phyloP scores from a whole-genome alignment of 2,797 vertebrate species.

The Notamacropus eugenii region DNA sequence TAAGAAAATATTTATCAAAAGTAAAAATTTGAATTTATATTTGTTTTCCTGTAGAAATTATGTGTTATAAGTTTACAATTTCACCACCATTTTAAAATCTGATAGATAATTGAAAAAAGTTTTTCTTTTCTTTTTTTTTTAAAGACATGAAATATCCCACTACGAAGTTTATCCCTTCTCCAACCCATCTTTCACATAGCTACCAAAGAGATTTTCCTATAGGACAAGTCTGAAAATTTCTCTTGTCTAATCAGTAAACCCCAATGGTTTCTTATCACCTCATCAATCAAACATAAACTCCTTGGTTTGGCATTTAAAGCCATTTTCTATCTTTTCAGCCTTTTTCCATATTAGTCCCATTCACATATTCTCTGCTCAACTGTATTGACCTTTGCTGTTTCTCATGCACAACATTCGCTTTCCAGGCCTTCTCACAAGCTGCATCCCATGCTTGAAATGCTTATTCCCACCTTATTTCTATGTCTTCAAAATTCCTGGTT shows the following conservation, averaged over 20 bases:
- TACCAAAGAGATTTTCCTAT: neutral
- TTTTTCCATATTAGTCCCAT: neutral
- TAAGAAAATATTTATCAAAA: constrained; percentile 66
- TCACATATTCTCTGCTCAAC: neutral
- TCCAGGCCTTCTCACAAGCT: neutral
- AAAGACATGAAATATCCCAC: neutral
- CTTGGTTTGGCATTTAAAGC: neutral
- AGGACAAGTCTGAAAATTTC: neutral
- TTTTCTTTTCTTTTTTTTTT: neutral
- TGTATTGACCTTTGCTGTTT: neutral
- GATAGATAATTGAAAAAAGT: constrained; percentile 49
- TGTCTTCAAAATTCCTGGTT: neutral
- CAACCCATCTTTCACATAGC: neutral
- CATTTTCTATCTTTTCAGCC: neutral
- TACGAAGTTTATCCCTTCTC: neutral
- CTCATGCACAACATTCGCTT: neutral
- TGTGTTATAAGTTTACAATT: constrained; percentile 72
- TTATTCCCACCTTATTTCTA: neutral
- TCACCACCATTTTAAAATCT: constrained; percentile 64
- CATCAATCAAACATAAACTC: neutral
- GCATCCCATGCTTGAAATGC: neutral
- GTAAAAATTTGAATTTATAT: constrained; percentile 75
- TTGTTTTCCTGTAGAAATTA: constrained; percentile 71
- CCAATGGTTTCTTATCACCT: neutral
- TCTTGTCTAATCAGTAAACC: neutral